These are phyloP conservation scores for Heteropelma amictum DNA, from an alignment of 2,888 invertebrate species.

Conservation along the genomic window DNA sequence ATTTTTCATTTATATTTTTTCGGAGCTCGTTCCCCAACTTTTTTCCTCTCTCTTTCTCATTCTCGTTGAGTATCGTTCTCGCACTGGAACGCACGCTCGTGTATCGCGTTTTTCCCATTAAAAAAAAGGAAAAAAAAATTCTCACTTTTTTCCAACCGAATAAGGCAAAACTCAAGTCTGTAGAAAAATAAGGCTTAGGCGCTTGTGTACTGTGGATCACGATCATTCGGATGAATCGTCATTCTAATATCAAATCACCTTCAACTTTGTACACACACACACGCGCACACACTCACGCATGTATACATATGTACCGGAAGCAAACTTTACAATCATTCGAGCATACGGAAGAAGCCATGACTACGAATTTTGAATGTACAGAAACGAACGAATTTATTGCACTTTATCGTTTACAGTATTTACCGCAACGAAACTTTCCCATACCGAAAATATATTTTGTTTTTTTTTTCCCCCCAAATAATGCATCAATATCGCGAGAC, in stretches of 20 bases:
- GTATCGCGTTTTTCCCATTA: constrained; percentile 7
- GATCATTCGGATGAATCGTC: constrained; percentile 45
- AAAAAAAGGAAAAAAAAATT: too few relatives aligned
- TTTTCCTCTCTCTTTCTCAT: not conserved
- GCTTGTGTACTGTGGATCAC: constrained; percentile 59
- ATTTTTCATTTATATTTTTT: constrained; percentile 24
- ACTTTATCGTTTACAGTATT: not conserved
- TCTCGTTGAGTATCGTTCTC: constrained; percentile 19
- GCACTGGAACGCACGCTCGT: constrained; percentile 7
- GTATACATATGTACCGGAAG: constrained; percentile 51
- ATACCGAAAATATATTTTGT: too few relatives aligned
- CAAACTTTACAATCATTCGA: constrained; percentile 43
- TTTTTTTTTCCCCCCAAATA: too few relatives aligned
- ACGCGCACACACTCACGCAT: constrained; percentile 36
- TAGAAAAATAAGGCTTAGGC: constrained; percentile 76
- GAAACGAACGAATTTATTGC: not conserved
- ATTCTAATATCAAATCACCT: constrained; percentile 18
- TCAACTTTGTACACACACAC: not conserved
- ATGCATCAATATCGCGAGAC: constrained; percentile 10
- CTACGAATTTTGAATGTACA: not conserved
- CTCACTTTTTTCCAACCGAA: constrained; percentile 41
- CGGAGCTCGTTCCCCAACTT: not conserved
- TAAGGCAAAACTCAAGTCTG: constrained; percentile 69
- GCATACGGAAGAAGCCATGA: constrained; percentile 30
- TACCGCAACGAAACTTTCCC: not conserved